Evolutionary conservation across 1,140 invertebrate species (phyloP).

Genomic region (Leptestheria dahalacensis): DNA sequence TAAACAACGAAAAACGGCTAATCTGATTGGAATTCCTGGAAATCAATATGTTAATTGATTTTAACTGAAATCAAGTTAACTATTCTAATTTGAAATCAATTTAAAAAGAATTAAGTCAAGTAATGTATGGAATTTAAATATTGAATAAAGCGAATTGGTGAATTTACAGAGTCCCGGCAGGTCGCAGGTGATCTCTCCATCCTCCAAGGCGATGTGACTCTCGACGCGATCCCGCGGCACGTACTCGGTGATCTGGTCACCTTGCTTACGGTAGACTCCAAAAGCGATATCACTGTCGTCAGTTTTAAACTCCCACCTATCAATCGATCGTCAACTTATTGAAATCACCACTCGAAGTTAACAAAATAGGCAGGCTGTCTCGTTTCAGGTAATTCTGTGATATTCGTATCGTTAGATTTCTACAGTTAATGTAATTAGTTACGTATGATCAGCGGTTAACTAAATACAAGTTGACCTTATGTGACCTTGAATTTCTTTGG

Average conservation of each 20-base stretch:
- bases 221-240: constrained; percentile 52
- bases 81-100: not conserved
- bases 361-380: no score
- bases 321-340: not conserved
- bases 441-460: no score
- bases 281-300: constrained; percentile 82
- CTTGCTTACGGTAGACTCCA: constrained; percentile 49
- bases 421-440: no score
- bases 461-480: no score
- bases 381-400: no score
- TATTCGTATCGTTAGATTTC: no score
- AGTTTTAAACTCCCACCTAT: constrained; percentile 75
- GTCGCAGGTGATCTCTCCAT: constrained; percentile 56
- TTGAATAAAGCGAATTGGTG: constrained; percentile 25
- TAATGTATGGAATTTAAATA: no score
- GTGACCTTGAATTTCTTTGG: no score
- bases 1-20: constrained; percentile 26
- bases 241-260: constrained; percentile 40
- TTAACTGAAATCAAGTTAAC: not conserved
- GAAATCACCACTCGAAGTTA: no score
- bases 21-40: no score
- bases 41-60: no score
- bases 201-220: constrained; percentile 57
- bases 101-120: no score
- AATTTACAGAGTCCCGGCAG: constrained; percentile 62